Percentiles rank a stretch among this genome's conserved stretches.
phyloP scores from a whole-genome alignment of 1,140 invertebrate genomes.

The Lepidurus couesii region DNA sequence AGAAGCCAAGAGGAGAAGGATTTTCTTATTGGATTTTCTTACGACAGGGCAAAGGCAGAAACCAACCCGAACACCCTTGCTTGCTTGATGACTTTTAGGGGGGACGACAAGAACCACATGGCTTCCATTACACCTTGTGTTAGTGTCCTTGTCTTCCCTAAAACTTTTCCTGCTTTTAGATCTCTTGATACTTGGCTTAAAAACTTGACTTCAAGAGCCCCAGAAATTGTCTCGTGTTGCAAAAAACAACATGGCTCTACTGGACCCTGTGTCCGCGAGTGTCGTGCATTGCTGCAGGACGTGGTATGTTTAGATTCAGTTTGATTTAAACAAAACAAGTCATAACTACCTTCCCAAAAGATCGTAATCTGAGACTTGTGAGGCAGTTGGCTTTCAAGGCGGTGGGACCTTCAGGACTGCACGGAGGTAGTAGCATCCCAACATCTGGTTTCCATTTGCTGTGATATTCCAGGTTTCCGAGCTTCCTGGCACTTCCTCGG shows the following conservation, averaged over 20 bases:
- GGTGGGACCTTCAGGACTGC: background rate
- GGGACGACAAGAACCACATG: constrained; percentile 13
- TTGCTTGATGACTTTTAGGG: constrained; percentile 9
- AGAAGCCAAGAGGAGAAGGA: constrained; percentile 6
- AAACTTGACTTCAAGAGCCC: constrained; percentile 15
- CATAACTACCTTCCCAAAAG: background rate
- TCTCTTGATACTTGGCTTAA: background rate
- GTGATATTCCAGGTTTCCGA: constrained; percentile 11
- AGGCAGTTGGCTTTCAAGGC: background rate
- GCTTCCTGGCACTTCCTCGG: background rate
- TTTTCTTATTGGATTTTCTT: constrained; percentile 7
- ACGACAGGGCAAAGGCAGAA: background rate
- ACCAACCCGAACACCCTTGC: background rate
- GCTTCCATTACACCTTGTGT: constrained; percentile 21
- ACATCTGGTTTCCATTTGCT: constrained; percentile 15
- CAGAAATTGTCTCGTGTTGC: background rate
- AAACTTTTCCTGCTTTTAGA: background rate
- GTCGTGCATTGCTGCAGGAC: background rate
- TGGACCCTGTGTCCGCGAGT: background rate
- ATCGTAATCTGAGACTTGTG: background rate
- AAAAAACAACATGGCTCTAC: no score
- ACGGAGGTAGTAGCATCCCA: background rate
- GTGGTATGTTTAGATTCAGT: background rate
- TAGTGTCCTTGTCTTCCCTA: background rate
- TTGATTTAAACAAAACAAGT: background rate